Evolutionary conservation across 2,888 invertebrate species (phyloP).

Genomic region (Lutraria lutraria): DNA sequence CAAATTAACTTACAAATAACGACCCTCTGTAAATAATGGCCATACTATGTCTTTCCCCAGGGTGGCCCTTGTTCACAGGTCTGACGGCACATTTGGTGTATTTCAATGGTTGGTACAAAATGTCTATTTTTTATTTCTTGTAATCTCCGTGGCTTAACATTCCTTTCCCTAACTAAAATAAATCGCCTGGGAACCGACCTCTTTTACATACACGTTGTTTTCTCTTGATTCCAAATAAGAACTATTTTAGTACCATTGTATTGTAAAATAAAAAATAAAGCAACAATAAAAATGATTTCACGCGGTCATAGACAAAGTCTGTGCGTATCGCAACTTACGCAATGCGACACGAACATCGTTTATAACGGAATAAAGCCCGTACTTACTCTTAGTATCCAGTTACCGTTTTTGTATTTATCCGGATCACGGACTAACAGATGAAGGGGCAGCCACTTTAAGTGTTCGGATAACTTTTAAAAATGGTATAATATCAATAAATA

Average conservation of each 20-base stretch:
- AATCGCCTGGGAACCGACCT: too few relatives aligned
- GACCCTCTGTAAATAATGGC: too few relatives aligned
- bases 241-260: neutral
- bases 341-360: neutral
- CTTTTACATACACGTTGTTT: neutral
- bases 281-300: neutral
- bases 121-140: too few relatives aligned
- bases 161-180: too few relatives aligned
- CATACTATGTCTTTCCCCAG: too few relatives aligned
- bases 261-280: neutral
- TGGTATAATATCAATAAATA: neutral
- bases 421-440: neutral
- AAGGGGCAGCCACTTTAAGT: neutral
- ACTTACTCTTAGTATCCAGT: too few relatives aligned
- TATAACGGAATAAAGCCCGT: slow-evolving; percentile 1
- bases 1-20: too few relatives aligned
- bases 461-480: neutral
- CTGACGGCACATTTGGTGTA: too few relatives aligned
- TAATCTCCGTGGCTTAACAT: too few relatives aligned
- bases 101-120: too few relatives aligned
- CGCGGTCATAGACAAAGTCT: neutral
- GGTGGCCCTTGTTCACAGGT: too few relatives aligned
- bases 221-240: neutral
- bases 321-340: neutral
- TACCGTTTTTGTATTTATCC: too few relatives aligned